Percentiles rank a stretch among this genome's conserved stretches.
phyloP scores from a whole-genome alignment of 2,888 invertebrate genomes.

The Nebria salina region DNA sequence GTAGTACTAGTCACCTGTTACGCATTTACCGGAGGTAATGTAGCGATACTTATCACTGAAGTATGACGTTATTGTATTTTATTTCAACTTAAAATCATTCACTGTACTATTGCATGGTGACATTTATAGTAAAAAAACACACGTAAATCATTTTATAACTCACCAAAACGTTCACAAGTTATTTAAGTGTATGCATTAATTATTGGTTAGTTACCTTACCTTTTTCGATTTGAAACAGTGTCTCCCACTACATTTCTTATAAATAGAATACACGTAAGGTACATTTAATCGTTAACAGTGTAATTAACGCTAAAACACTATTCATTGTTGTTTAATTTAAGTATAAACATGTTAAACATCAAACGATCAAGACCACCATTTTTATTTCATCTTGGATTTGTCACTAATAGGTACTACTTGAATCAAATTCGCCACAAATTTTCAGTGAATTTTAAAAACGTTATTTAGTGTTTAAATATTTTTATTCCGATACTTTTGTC shows the following conservation, averaged over 20 bases:
- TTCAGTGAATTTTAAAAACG: no score
- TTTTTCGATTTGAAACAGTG: neutral
- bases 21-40: slow-evolving; percentile 14
- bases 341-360: neutral
- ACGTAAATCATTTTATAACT: neutral
- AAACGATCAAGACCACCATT: neutral
- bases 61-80: slow-evolving; percentile 4
- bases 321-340: neutral
- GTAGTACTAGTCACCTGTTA: neutral
- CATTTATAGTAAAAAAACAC: neutral
- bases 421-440: neutral
- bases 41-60: slow-evolving; percentile 17
- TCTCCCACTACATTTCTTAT: neutral
- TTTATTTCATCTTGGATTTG: neutral
- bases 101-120: neutral
- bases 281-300: neutral
- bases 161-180: neutral
- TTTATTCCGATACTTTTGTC: no score
- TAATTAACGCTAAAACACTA: neutral
- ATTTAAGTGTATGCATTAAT: neutral
- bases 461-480: no score
- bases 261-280: slow-evolving; percentile 1
- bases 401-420: neutral
- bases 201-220: neutral
- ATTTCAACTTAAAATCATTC: neutral